These are phyloP conservation scores for Myotis findleyi DNA, from an alignment of 2,797 vertebrate genomes.

Conservation along the genomic window DNA sequence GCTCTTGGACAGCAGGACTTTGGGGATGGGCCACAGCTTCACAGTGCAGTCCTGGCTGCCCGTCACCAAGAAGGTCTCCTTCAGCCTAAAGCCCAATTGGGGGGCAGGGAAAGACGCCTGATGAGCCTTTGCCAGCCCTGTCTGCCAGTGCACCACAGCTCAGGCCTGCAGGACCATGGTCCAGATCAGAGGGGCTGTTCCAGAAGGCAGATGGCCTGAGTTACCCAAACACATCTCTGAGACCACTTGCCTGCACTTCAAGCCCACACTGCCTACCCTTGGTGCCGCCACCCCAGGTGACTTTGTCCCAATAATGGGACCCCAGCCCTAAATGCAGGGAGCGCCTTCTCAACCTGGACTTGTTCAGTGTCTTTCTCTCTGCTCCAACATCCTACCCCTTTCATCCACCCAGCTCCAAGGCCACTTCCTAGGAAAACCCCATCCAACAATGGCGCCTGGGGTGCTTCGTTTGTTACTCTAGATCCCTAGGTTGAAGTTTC, in stretches of 20 bases:
- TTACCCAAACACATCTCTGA: background rate
- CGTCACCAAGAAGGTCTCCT: slow-evolving; percentile 93
- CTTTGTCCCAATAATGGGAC: background rate
- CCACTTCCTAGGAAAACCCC: background rate
- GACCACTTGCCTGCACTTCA: background rate
- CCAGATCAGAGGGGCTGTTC: no score
- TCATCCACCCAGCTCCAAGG: background rate
- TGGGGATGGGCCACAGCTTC: slow-evolving; percentile 95
- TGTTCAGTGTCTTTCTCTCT: background rate
- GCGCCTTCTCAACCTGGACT: background rate
- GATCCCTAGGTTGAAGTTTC: background rate
- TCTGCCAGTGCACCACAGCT: no score
- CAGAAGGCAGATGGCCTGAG: background rate
- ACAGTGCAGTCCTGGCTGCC: slow-evolving; percentile 97
- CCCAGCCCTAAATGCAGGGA: background rate
- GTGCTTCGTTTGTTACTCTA: background rate
- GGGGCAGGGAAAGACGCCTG: background rate
- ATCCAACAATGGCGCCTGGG: background rate
- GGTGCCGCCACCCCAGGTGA: background rate
- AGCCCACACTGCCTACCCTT: background rate
- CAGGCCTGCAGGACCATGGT: no score
- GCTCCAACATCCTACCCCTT: no score
- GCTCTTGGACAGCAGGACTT: slow-evolving; percentile 80
- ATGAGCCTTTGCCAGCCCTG: background rate
- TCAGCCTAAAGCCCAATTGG: slow-evolving; percentile 82